phyloP scores from a whole-genome alignment of 2,797 vertebrate genomes.

The Poecile montanus region DNA sequence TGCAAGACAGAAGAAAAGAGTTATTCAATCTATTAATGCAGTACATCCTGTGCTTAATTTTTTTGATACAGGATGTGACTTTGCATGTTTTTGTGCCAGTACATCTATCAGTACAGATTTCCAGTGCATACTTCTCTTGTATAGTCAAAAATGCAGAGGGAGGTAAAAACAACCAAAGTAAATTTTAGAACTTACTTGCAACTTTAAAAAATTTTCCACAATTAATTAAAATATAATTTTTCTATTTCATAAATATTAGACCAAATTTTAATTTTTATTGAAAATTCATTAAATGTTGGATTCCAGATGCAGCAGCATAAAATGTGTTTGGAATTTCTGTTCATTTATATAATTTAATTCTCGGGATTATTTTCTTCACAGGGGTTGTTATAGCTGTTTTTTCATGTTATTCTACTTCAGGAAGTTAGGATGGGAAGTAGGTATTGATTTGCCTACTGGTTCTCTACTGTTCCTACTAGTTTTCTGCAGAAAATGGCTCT shows the following conservation, averaged over 20 bases:
- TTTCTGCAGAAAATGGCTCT: background rate
- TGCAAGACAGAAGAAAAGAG: background rate
- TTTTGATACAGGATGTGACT: background rate
- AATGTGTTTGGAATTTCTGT: background rate
- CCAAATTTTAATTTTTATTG: background rate
- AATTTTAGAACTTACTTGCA: background rate
- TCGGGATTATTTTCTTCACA: background rate
- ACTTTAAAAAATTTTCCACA: background rate
- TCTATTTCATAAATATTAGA: background rate
- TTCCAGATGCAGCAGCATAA: background rate
- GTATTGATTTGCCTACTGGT: background rate
- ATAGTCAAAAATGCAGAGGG: background rate
- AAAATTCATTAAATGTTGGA: background rate
- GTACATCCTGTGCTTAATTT: background rate
- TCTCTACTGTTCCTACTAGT: background rate
- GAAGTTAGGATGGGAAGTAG: background rate
- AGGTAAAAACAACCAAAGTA: background rate
- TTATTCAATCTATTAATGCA: background rate
- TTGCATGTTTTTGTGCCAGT: background rate
- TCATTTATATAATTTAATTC: background rate
- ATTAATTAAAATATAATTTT: background rate
- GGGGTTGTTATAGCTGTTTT: background rate
- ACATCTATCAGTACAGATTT: background rate
- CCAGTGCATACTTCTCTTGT: background rate
- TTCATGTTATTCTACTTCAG: background rate